phyloP scores from a whole-genome alignment of 2,888 invertebrate genomes.

The Pammene aurita region DNA sequence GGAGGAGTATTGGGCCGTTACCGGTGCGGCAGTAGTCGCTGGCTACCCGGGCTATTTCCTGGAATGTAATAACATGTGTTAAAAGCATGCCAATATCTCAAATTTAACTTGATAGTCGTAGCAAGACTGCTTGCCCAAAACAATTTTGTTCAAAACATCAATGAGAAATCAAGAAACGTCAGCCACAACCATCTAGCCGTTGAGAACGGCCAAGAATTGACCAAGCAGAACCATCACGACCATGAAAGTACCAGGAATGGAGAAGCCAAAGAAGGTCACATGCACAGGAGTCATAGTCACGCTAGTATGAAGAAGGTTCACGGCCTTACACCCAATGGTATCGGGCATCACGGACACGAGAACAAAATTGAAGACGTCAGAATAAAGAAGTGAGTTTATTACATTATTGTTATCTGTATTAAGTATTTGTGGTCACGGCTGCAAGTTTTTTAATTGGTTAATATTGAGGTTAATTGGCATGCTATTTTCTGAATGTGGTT shows the following conservation, averaged over 20 bases:
- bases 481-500: slow-evolving; percentile 27
- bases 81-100: too few relatives aligned
- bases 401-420: slow-evolving; percentile 17
- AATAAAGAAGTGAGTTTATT: slow-evolving; percentile 68
- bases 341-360: slow-evolving; percentile 69
- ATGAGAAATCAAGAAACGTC: slow-evolving; percentile 69
- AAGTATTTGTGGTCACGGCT: too few relatives aligned
- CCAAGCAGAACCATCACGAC: slow-evolving; percentile 43
- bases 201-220: slow-evolving; percentile 63
- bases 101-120: not conserved
- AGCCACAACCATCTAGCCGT: slow-evolving; percentile 73
- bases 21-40: slow-evolving; percentile 75
- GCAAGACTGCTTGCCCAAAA: slow-evolving; percentile 75
- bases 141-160: slow-evolving; percentile 76
- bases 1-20: slow-evolving; percentile 85
- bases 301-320: slow-evolving; percentile 74
- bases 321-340: slow-evolving; percentile 69
- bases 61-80: not conserved
- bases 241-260: slow-evolving; percentile 14
- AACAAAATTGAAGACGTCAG: slow-evolving; percentile 63
- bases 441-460: slow-evolving; percentile 3
- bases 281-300: slow-evolving; percentile 76
- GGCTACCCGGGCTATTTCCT: slow-evolving; percentile 77
- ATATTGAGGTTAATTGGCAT: slow-evolving; percentile 35
- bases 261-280: slow-evolving; percentile 54